phyloP scores from a whole-genome alignment of 2,113 vertebrate species.

The Bettongia penicillata region DNA sequence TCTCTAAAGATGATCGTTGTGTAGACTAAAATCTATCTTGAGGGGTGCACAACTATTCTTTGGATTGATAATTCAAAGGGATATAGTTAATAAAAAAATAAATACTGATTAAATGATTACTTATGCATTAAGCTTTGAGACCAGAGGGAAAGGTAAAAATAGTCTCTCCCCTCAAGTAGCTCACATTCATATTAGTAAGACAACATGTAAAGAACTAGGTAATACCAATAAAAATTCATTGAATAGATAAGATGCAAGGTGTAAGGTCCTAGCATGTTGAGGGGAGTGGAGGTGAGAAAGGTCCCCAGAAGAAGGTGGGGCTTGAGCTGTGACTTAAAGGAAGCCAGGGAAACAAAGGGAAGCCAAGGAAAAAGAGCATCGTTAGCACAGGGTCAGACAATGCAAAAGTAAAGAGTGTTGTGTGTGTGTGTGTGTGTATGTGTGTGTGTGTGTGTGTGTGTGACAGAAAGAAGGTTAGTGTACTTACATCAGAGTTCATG shows the following conservation, averaged over 20 bases:
- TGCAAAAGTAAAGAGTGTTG: neutral
- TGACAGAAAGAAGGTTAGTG: neutral
- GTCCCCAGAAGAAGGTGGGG: neutral
- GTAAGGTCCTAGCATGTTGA: neutral
- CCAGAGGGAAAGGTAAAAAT: neutral
- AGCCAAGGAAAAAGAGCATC: neutral
- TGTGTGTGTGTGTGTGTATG: neutral
- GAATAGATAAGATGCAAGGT: neutral
- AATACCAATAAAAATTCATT: neutral
- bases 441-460: neutral
- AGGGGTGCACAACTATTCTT: neutral
- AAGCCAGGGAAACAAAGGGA: neutral
- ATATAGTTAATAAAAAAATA: neutral
- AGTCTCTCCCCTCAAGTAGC: neutral
- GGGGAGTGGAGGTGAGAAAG: neutral
- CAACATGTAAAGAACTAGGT: neutral
- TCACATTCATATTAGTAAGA: neutral
- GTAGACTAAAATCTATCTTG: neutral
- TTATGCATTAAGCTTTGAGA: neutral
- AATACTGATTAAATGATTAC: neutral
- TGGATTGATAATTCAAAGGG: neutral
- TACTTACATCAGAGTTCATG: neutral
- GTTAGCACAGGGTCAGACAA: neutral
- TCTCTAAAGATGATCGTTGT: neutral
- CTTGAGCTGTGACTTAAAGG: neutral